Evolutionary conservation across 2,888 invertebrate genomes (phyloP).

Genomic region (Leptarthrus brevirostris): DNA sequence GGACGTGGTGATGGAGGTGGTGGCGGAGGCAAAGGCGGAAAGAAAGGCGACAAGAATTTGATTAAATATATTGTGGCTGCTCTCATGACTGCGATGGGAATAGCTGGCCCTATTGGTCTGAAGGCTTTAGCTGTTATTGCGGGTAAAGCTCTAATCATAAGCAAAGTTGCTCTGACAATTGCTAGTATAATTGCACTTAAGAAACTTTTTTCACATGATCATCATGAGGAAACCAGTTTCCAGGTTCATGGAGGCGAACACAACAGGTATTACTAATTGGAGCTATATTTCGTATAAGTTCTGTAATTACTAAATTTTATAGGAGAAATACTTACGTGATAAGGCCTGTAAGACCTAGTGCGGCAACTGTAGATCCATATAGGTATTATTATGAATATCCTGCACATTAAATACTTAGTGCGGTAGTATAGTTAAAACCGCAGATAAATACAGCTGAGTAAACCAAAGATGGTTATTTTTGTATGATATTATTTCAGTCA

Average conservation of each 20-base stretch:
- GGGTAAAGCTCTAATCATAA: constrained; percentile 78
- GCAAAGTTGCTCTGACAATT: constrained; percentile 79
- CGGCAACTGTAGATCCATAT: constrained; percentile 71
- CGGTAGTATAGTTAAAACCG: background rate
- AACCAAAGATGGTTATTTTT: constrained; percentile 28
- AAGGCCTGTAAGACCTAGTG: constrained; percentile 70
- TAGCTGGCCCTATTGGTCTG: constrained; percentile 76
- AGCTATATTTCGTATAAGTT: too few species aligned
- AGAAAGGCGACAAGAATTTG: constrained; percentile 66
- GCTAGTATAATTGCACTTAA: constrained; percentile 78
- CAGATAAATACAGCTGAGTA: constrained; percentile 16
- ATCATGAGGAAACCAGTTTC: constrained; percentile 74
- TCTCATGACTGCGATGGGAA: constrained; percentile 74
- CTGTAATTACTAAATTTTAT: too few species aligned
- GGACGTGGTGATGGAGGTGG: constrained; percentile 57
- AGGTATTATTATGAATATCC: constrained; percentile 70
- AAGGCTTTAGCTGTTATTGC: constrained; percentile 78
- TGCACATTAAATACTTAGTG: constrained; percentile 14
- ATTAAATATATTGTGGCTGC: constrained; percentile 72
- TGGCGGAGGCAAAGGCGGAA: constrained; percentile 51
- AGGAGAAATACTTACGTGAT: constrained; percentile 75
- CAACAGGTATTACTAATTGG: constrained; percentile 68
- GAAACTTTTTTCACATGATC: constrained; percentile 77
- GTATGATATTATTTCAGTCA: background rate
- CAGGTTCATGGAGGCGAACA: constrained; percentile 77